A percentile compares a stretch with the other conserved stretches of the same genome.
Conservation (phyloP, 2,113 vertebrate genomes). For the Okapia johnstoni region DNA sequence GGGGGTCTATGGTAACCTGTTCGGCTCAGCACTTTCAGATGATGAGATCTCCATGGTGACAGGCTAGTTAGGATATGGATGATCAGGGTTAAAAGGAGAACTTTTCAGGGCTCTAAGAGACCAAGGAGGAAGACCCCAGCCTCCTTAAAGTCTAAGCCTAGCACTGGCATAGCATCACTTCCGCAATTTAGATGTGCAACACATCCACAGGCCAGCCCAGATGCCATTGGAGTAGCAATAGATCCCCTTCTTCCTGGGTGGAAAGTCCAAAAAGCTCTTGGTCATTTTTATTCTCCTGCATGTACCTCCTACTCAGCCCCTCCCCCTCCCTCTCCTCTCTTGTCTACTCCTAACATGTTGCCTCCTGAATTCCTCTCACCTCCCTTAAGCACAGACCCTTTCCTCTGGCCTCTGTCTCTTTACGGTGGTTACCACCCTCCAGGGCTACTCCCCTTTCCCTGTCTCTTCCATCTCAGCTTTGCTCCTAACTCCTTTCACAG, state of each 20-base stretch:
- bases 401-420: not conserved
- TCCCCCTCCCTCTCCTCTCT: fast-evolving
- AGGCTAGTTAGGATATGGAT: not conserved
- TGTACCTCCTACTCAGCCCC: not conserved
- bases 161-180: not conserved
- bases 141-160: not conserved
- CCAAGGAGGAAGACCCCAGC: not conserved
- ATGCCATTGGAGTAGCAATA: not conserved
- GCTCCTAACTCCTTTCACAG: not conserved
- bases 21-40: not conserved
- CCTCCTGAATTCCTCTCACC: not conserved
- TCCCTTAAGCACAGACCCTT: too few relatives aligned
- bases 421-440: not conserved
- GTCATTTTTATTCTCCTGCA: not conserved
- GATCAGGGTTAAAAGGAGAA: not conserved
- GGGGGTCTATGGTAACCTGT: not conserved
- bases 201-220: not conserved
- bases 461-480: not conserved
- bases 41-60: not conserved
- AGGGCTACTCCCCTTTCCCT: too few relatives aligned
- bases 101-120: not conserved
- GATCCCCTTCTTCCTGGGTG: not conserved
- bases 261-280: not conserved
- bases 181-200: not conserved
- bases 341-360: not conserved